Base-by-base conservation (phyloP, 2,797 vertebrate genomes). In the Melanotaenia parkinsoni region DNA sequence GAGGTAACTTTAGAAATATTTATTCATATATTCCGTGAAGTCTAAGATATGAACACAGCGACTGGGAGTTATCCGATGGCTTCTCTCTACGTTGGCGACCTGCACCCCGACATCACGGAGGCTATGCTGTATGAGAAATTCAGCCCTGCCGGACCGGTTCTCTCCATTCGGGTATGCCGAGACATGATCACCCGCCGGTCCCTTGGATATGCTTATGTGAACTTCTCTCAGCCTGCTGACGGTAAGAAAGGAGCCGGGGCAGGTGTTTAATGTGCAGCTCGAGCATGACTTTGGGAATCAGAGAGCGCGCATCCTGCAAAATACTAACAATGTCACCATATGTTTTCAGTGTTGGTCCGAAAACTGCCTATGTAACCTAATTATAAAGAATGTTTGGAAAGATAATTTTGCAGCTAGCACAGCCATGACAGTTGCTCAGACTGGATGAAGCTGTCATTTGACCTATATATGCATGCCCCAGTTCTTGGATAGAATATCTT, bases 91-190 rank as follows among this genome's bases (percentile, higher is more conserved):
- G 98, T 99, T 89, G 98, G 98, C 63, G 97, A 99, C 90, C 94
- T 99, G 94, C 98, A 99, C 95, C 95, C 97, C 56, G 97, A 99
- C 57, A 98, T 99, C 92, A 99, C 98, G 28, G 98, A 99, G 94
- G 98, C 98, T 72, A 98, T 99, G 97, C 95, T 99, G 76, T 99
- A 99, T 0, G 98, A 99, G 95, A 99, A 99, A 94, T 99, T 99
- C 94, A 99, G 97, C 90, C 98, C 98, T 0, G 97, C 97, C 2
- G 98, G 98, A 63, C 98, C 98, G 22, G 97, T 99, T 50, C 95
- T 99, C 70, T 99, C 98, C 79, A 99, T 99, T 88, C 96, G 98
- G 64, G 98, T 99, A 32, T 99, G 98, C 92, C 89, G 97, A 60
- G 98, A 99, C 67, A 99, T 99, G 98, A 99, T 99, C 94, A 98